Base-by-base conservation (phyloP, 2,888 invertebrate genomes). In the Apodemia duryi region DNA sequence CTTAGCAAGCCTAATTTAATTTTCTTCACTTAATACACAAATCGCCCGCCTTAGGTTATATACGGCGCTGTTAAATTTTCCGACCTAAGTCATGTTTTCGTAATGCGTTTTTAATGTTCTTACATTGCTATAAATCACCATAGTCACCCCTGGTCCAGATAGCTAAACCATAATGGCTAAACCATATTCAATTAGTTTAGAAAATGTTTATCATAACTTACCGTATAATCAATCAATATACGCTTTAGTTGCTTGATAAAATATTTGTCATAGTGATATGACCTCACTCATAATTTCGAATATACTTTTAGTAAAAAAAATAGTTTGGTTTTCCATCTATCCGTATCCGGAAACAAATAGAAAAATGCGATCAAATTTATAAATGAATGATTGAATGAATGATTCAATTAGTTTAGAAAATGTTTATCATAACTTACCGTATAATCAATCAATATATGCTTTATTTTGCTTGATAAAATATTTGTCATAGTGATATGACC, bases 61-160 rank as follows among this genome's bases (percentile, higher is more conserved):
- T 80, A 83, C 69, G 61, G 78, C 77, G 78, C 81, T 82, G 88
- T 86, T 86, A 84, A 89, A 89, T 88, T 78, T 85, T 83, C 82
- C 86, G 83, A 82, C 87, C 81, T 84, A 85, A 91, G 85, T 90
- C 91, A 88, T 91, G 91, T 91, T 91, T 90, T 87, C 85, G 85
- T 91, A 91, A 91, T 91, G 91, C 87, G 91, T 90, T 91, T 91
- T 91, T 91, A 91, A 91, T 91, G 91, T 89, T 91, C 89, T 88
- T 88, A 88, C 89, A 88, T 91, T 89, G 84, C 87, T 85, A 91
- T 91, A 90, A 90, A 90, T 91, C 91, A 90, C 81, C 78, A 85
- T 84, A 83, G 85, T 81, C 82, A 84, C 85, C 85, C 84, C 86
- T 88, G 90, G 85, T 86, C 86, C 89, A 88, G 91, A 91, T 87